Conservation (phyloP, 1,140 invertebrate genomes). For the Octopus sinensis region DNA sequence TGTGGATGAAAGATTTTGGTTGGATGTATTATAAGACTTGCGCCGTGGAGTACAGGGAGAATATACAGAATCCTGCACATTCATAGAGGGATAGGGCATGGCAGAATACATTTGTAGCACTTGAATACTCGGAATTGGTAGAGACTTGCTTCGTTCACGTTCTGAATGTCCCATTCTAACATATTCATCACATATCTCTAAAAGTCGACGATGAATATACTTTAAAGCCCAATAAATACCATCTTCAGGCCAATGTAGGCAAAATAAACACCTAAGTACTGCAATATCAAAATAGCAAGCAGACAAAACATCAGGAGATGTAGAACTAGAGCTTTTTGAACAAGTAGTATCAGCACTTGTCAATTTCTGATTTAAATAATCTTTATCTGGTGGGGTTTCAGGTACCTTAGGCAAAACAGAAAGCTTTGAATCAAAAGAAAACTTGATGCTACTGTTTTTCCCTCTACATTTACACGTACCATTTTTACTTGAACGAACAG, state of each 20-base stretch:
- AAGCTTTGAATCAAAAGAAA: constrained; percentile 37
- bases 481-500: constrained; percentile 31
- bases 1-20: neutral
- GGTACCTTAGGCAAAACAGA: constrained; percentile 39
- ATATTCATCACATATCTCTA: constrained; percentile 65
- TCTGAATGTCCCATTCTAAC: constrained; percentile 70
- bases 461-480: constrained; percentile 45
- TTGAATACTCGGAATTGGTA: constrained; percentile 90
- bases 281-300: constrained; percentile 93
- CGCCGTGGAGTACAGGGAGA: neutral
- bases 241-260: constrained; percentile 95
- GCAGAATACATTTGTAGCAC: constrained; percentile 55
- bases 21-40: neutral
- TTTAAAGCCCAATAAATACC: constrained; percentile 96
- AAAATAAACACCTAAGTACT: constrained; percentile 92
- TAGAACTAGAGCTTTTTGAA: constrained; percentile 31
- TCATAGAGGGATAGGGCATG: constrained; percentile 19
- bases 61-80: neutral
- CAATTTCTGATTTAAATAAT: constrained; percentile 49
- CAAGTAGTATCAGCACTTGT: constrained; percentile 47
- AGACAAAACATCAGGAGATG: constrained; percentile 48
- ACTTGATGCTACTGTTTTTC: constrained; percentile 42
- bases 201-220: constrained; percentile 62
- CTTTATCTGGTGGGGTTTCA: constrained; percentile 42
- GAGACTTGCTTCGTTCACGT: constrained; percentile 80